phyloP scores from a whole-genome alignment of 2,113 vertebrate species.

The Gasterosteus nipponicus region DNA sequence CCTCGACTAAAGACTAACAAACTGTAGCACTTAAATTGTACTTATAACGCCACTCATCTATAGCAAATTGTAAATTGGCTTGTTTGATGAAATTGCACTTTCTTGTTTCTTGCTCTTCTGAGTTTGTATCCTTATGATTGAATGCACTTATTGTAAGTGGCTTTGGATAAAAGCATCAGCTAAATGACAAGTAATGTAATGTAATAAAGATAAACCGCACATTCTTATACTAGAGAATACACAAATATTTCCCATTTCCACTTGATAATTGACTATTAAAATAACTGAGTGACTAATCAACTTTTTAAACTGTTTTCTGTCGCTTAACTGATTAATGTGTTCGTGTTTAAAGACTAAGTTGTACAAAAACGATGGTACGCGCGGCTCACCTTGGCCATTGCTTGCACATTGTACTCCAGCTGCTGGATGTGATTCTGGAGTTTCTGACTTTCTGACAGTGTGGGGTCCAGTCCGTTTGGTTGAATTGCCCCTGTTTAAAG shows the following conservation, averaged over 20 bases:
- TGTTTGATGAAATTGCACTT: no score
- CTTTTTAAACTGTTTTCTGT: background rate
- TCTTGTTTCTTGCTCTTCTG: no score
- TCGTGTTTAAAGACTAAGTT: background rate
- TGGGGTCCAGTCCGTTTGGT: conserved; percentile 64
- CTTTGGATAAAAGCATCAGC: no score
- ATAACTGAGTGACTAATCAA: background rate
- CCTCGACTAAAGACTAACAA: no score
- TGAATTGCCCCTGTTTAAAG: conserved; percentile 52
- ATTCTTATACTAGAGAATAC: background rate
- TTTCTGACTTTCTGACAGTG: conserved; percentile 59
- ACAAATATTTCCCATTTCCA: no score
- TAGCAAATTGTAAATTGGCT: no score
- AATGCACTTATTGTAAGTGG: no score
- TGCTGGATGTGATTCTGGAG: conserved; percentile 71
- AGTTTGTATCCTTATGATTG: no score
- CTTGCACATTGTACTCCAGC: conserved; percentile 66
- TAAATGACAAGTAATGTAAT: no score
- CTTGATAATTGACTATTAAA: background rate
- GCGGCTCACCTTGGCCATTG: conserved; percentile 64
- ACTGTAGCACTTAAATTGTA: no score
- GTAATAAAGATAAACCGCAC: background rate
- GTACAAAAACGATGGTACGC: background rate
- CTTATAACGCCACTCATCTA: no score
- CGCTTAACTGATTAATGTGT: background rate